Conservation (phyloP, 2,797 vertebrate species). For the Danio tinwini region DNA sequence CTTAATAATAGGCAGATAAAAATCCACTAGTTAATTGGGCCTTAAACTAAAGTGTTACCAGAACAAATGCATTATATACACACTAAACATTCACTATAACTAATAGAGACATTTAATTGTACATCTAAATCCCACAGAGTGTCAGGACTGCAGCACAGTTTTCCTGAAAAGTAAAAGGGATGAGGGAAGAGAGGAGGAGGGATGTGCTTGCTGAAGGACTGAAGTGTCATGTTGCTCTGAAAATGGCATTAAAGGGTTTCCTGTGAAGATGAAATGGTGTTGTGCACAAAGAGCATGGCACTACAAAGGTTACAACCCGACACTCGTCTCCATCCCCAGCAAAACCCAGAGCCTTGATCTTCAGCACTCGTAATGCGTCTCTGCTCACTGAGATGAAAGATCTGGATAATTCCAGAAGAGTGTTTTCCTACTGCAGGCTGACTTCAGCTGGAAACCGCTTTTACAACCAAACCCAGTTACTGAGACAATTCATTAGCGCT, state of each 20-base stretch:
- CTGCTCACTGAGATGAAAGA: constrained; percentile 22
- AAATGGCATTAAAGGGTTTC: constrained; percentile 23
- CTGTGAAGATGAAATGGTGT: constrained; percentile 14
- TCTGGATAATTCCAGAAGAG: constrained; percentile 1
- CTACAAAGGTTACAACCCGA: constrained; percentile 28
- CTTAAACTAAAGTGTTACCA: neutral
- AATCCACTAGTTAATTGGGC: too few relatives aligned
- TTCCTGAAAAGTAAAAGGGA: neutral
- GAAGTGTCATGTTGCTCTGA: neutral
- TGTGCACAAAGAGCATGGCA: constrained; percentile 10
- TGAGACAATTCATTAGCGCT: neutral
- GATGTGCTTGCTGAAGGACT: constrained; percentile 3
- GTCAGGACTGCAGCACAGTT: neutral
- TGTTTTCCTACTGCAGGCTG: neutral
- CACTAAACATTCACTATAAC: neutral
- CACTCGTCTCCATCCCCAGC: neutral
- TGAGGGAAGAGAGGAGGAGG: neutral
- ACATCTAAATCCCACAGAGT: neutral
- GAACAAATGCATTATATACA: neutral
- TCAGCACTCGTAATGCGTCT: neutral
- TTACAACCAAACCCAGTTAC: neutral
- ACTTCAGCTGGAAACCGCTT: neutral
- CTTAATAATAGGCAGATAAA: too few relatives aligned
- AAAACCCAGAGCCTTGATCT: constrained; percentile 14
- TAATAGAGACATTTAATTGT: neutral